A percentile compares a stretch with the other conserved stretches of the same genome.
Conservation (phyloP, 2,113 vertebrate species). For the Phycodurus eques region DNA sequence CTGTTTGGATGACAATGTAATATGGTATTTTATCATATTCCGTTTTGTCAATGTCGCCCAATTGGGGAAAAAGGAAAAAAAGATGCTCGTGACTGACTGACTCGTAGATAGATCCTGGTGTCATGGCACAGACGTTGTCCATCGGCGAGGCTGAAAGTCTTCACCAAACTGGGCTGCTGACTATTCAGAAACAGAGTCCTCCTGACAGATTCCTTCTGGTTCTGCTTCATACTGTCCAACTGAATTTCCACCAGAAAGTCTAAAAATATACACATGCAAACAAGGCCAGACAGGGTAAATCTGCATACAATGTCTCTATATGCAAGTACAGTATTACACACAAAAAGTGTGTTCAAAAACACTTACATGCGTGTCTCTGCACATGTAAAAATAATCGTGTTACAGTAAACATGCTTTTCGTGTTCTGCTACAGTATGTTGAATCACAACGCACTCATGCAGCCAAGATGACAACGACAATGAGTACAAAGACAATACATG, state of each 20-base stretch:
- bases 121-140: slow-evolving; percentile 75
- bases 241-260: slow-evolving; percentile 84
- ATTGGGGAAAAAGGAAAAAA: neutral
- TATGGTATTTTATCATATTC: neutral
- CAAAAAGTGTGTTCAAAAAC: neutral
- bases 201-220: slow-evolving; percentile 79
- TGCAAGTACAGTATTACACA: neutral
- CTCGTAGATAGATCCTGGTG: slow-evolving; percentile 82
- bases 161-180: slow-evolving; percentile 70
- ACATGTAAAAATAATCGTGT: slow-evolving; percentile 4
- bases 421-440: neutral
- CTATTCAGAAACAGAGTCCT: slow-evolving; percentile 80
- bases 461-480: slow-evolving; percentile 15
- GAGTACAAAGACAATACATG: slow-evolving; percentile 35
- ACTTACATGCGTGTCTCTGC: neutral
- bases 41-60: neutral
- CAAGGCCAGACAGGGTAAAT: neutral
- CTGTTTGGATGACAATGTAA: neutral
- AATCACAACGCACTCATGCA: slow-evolving; percentile 2
- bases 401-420: neutral
- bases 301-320: neutral
- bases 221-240: slow-evolving; percentile 81
- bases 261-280: slow-evolving; percentile 34
- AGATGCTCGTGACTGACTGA: slow-evolving; percentile 48
- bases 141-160: slow-evolving; percentile 70